These are phyloP conservation scores for Pomatostomus ruficeps DNA, from an alignment of 2,113 vertebrate species.

Conservation along the genomic window DNA sequence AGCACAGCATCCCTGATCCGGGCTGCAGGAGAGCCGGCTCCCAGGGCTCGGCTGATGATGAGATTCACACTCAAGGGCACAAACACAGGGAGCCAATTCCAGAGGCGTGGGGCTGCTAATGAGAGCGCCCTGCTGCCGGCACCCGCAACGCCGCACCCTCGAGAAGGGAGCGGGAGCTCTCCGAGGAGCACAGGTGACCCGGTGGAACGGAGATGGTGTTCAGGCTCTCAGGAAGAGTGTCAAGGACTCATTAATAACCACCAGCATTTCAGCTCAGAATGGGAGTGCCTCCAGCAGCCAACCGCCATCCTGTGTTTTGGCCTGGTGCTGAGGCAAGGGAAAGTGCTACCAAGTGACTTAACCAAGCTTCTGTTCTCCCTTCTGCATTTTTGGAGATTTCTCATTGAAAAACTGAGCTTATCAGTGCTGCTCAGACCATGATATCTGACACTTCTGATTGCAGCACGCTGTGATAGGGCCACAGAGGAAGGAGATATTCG, in stretches of 20 bases:
- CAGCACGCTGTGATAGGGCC: fast-evolving
- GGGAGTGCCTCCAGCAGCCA: background rate
- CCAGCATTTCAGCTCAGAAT: background rate
- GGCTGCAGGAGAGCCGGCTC: background rate
- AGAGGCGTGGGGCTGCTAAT: conserved; percentile 47
- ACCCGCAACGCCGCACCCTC: conserved; percentile 39
- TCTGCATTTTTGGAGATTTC: background rate
- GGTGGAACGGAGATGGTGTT: background rate
- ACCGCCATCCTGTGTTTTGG: background rate
- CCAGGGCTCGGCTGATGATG: background rate
- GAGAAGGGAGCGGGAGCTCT: background rate
- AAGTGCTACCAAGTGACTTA: background rate
- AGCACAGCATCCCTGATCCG: background rate
- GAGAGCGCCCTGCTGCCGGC: conserved; percentile 27
- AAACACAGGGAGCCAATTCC: conserved; percentile 19
- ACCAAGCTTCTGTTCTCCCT: background rate
- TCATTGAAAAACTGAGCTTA: background rate
- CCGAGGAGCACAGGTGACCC: conserved; percentile 35
- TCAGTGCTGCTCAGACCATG: background rate
- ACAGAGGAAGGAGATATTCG: background rate
- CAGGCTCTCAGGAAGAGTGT: background rate
- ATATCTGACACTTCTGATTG: background rate
- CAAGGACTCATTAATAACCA: conserved; percentile 25
- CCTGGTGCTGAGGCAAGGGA: background rate
- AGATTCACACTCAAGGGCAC: conserved; percentile 14